Evolutionary conservation across 2,113 vertebrate genomes (phyloP).

Genomic region (Actenoides hombroni): DNA sequence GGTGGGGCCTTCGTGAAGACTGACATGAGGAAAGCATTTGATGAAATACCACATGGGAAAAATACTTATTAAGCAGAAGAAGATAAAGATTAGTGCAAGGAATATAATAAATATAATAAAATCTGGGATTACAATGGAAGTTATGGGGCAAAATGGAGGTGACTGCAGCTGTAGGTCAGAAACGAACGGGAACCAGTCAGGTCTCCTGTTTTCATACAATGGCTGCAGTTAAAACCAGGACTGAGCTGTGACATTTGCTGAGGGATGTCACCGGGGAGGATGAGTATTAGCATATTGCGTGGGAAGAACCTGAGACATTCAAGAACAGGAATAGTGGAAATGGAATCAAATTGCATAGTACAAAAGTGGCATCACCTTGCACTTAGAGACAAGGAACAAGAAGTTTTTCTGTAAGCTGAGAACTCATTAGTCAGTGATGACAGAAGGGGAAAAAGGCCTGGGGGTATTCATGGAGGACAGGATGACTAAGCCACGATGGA

Average conservation of each 20-base stretch:
- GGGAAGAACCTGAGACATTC: background rate
- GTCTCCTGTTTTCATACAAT: background rate
- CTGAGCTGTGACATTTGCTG: background rate
- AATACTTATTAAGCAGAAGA: background rate
- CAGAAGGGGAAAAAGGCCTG: background rate
- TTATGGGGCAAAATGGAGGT: background rate
- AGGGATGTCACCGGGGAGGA: background rate
- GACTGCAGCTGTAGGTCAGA: background rate
- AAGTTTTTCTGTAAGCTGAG: background rate
- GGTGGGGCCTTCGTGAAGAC: background rate
- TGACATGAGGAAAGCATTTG: background rate
- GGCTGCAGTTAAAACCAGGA: background rate
- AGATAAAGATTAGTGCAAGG: background rate
- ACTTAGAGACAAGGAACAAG: background rate
- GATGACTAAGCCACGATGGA: background rate
- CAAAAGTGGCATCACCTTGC: background rate
- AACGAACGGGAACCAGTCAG: background rate
- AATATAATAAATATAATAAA: background rate
- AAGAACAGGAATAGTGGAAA: background rate
- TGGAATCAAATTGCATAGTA: background rate
- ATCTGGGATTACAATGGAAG: background rate
- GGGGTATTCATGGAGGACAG: background rate
- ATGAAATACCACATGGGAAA: background rate
- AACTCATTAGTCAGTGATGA: conserved; percentile 25
- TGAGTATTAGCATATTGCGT: background rate